These are phyloP conservation scores for Cichlasoma orientale DNA, from an alignment of 2,797 vertebrate genomes.

Conservation along the genomic window DNA sequence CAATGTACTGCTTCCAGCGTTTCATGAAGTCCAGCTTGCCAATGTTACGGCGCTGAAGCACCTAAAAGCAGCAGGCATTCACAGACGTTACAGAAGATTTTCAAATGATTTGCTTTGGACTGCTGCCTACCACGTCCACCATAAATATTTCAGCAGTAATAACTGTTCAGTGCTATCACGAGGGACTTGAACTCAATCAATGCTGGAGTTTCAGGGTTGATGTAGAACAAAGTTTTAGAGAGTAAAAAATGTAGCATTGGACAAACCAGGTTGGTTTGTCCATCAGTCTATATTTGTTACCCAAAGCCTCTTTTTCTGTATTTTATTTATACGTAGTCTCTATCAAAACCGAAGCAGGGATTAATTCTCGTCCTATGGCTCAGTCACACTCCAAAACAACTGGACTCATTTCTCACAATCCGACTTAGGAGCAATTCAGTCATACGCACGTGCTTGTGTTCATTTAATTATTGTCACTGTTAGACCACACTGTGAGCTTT, in stretches of 20 bases:
- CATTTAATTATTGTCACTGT: neutral
- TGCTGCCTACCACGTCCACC: neutral
- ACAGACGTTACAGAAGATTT: slow-evolving; percentile 17
- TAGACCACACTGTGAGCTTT: neutral
- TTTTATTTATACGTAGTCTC: neutral
- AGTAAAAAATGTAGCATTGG: neutral
- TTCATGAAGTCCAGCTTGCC: slow-evolving; percentile 91
- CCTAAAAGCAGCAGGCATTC: slow-evolving; percentile 67
- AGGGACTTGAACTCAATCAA: neutral
- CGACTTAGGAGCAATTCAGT: neutral
- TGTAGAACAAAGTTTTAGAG: neutral
- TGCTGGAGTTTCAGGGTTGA: too few species aligned
- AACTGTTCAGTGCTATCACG: neutral
- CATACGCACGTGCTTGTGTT: accelerated
- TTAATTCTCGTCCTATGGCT: neutral
- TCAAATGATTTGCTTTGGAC: neutral
- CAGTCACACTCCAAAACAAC: neutral
- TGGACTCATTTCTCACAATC: neutral
- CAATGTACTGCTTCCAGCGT: slow-evolving; percentile 87
- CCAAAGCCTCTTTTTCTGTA: neutral
- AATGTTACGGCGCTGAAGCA: slow-evolving; percentile 87
- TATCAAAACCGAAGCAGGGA: neutral
- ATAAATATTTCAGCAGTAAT: neutral
- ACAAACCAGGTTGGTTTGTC: neutral
- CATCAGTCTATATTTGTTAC: neutral